These are phyloP conservation scores for Drosophila flavopinicola DNA, from an alignment of 2,888 invertebrate genomes.

Conservation along the genomic window DNA sequence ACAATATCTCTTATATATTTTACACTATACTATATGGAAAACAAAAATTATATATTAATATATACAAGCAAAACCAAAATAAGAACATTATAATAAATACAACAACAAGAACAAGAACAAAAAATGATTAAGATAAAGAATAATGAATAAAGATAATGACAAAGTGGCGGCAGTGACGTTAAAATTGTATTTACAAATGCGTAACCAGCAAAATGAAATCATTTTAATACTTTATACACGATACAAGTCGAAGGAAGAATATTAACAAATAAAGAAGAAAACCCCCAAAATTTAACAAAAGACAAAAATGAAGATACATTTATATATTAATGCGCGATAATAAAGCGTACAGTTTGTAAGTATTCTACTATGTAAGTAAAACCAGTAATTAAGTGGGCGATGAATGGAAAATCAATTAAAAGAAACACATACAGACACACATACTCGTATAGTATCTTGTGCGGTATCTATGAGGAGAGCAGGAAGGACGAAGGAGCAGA, in stretches of 20 bases:
- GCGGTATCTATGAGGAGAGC: slow-evolving; percentile 22
- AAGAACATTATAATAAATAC: slow-evolving; percentile 32
- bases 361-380: slow-evolving; percentile 74
- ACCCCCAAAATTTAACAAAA: slow-evolving; percentile 46
- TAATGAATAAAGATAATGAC: slow-evolving; percentile 46
- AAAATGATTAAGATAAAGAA: slow-evolving; percentile 38
- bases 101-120: slow-evolving; percentile 28
- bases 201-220: slow-evolving; percentile 72
- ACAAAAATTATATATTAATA: slow-evolving; percentile 75
- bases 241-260: slow-evolving; percentile 61
- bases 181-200: slow-evolving; percentile 82
- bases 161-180: slow-evolving; percentile 50
- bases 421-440: slow-evolving; percentile 30
- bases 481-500: background rate
- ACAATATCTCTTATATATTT: slow-evolving; percentile 84
- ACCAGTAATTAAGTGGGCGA: slow-evolving; percentile 60
- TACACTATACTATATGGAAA: slow-evolving; percentile 82
- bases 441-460: slow-evolving; percentile 33
- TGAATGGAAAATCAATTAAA: slow-evolving; percentile 67
- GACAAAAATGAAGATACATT: slow-evolving; percentile 62
- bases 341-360: slow-evolving; percentile 74
- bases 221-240: slow-evolving; percentile 82
- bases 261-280: slow-evolving; percentile 13
- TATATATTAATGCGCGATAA: slow-evolving; percentile 55
- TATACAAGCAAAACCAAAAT: slow-evolving; percentile 60